phyloP scores from a whole-genome alignment of 2,888 invertebrate genomes.

The Dascillus cervinus region DNA sequence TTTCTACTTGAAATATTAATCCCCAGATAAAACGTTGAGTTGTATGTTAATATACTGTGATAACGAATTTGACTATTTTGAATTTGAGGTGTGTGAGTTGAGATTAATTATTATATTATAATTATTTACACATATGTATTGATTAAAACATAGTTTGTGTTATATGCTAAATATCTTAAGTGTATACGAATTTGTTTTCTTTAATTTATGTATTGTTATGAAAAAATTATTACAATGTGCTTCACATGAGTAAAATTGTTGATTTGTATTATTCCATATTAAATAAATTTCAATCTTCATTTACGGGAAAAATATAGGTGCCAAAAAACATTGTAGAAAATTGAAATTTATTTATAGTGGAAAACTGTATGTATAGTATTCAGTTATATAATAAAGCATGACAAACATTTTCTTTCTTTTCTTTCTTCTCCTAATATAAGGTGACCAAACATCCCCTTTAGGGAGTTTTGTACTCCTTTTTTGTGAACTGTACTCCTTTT shows the following conservation, averaged over 20 bases:
- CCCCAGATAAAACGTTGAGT: constrained; percentile 2
- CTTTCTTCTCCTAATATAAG: too few relatives aligned
- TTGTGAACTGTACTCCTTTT: too few relatives aligned
- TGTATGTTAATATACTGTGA: constrained; percentile 8
- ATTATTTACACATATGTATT: background rate
- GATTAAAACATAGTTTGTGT: background rate
- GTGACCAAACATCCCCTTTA: too few relatives aligned
- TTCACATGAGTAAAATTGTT: constrained; percentile 8
- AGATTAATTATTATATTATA: background rate
- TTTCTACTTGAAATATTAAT: background rate
- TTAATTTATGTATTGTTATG: constrained; percentile 10
- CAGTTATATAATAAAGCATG: constrained; percentile 6
- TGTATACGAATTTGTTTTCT: constrained; percentile 9
- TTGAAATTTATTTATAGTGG: constrained; percentile 6
- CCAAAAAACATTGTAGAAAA: constrained; percentile 11
- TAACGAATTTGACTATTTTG: constrained; percentile 11
- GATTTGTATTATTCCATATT: constrained; percentile 4
- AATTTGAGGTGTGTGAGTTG: constrained; percentile 3
- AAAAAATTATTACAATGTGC: constrained; percentile 8
- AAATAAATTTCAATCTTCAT: constrained; percentile 7
- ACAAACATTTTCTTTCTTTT: background rate
- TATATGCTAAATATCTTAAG: constrained; percentile 9
- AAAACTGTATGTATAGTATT: constrained; percentile 4
- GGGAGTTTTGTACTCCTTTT: too few relatives aligned
- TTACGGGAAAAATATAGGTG: constrained; percentile 20